Evolutionary conservation across 37 sponge, comb jelly and placozoan genomes (phyloP).

Genomic region (Aplysina aerophoba): DNA sequence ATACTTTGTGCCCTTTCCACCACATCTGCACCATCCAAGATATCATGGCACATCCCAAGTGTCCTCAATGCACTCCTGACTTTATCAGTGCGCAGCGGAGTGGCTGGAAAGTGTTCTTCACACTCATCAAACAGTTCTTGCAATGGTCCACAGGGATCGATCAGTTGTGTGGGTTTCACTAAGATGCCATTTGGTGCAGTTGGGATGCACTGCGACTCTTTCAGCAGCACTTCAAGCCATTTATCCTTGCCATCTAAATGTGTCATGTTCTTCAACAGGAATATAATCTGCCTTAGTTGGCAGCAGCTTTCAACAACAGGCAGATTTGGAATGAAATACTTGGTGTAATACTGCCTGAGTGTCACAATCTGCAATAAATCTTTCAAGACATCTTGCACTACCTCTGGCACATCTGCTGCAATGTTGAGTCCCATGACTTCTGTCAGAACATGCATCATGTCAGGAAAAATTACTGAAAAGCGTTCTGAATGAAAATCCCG

Average conservation of each 20-base stretch:
- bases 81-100: neutral
- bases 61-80: neutral
- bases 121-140: constrained; percentile 23
- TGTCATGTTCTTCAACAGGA: constrained; percentile 30
- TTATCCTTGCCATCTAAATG: neutral
- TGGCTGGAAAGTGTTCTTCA: constrained; percentile 61
- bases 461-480: no score
- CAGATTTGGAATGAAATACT: no score
- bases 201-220: constrained; percentile 40
- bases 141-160: constrained; percentile 36
- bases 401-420: constrained; percentile 7
- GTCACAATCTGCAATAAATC: no score
- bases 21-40: constrained; percentile 36
- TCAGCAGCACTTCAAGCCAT: constrained; percentile 39
- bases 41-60: constrained; percentile 43
- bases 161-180: constrained; percentile 20
- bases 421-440: neutral
- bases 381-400: no score
- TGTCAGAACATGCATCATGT: no score
- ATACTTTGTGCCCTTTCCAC: constrained; percentile 45
- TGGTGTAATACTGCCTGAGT: no score
- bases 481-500: no score
- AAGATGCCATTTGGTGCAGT: constrained; percentile 14
- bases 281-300: constrained; percentile 20
- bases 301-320: no score